Evolutionary conservation across 2,888 invertebrate species (phyloP).

Genomic region (Melinaea marsaeus): DNA sequence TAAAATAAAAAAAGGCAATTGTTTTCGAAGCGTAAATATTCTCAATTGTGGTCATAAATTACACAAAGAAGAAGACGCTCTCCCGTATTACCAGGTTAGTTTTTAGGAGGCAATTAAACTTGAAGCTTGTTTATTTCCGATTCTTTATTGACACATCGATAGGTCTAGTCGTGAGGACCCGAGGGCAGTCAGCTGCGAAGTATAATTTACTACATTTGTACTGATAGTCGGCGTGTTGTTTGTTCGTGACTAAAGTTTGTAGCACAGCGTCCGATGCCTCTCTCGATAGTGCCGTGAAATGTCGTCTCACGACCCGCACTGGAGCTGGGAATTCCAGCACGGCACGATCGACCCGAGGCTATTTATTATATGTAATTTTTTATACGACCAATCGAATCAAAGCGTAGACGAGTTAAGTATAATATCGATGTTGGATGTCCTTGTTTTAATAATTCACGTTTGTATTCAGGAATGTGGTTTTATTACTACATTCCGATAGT

Average conservation of each 20-base stretch:
- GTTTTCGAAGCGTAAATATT: slow-evolving; percentile 36
- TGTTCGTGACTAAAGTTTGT: slow-evolving; percentile 72
- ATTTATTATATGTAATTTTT: slow-evolving; percentile 40
- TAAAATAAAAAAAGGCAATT: slow-evolving; percentile 59
- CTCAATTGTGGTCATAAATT: slow-evolving; percentile 30
- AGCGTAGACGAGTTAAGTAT: slow-evolving; percentile 28
- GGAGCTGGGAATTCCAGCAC: slow-evolving; percentile 60
- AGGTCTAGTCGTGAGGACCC: slow-evolving; percentile 57
- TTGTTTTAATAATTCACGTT: slow-evolving; percentile 62
- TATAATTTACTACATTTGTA: slow-evolving; percentile 61
- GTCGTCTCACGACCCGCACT: slow-evolving; percentile 70
- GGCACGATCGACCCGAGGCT: slow-evolving; percentile 46
- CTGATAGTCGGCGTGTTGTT: slow-evolving; percentile 62
- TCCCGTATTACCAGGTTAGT: too few relatives aligned
- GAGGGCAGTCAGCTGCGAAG: slow-evolving; percentile 63
- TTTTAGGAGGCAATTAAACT: slow-evolving; percentile 19
- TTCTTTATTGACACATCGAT: slow-evolving; percentile 33
- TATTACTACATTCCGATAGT: slow-evolving; percentile 65
- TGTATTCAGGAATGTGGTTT: slow-evolving; percentile 69
- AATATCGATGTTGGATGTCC: slow-evolving; percentile 47
- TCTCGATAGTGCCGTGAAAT: slow-evolving; percentile 71
- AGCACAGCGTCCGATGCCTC: slow-evolving; percentile 61
- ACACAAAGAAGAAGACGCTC: background rate
- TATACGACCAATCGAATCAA: slow-evolving; percentile 19
- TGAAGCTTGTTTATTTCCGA: too few relatives aligned